phyloP scores from a whole-genome alignment of 2,888 invertebrate genomes.

The Caenorhabditis plicata region DNA sequence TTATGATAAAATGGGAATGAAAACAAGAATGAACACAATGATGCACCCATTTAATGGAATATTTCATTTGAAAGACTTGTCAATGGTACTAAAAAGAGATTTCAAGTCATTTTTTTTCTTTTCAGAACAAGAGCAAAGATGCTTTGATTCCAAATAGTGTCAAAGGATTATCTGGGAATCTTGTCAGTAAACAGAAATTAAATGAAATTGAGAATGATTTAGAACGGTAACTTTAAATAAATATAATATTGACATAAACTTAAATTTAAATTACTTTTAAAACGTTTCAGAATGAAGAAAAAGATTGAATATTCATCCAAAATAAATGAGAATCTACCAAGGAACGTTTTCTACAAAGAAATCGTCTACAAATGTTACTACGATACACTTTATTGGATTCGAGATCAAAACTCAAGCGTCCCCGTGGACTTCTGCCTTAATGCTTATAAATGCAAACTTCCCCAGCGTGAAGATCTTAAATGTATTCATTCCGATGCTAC shows the following conservation, averaged over 20 bases:
- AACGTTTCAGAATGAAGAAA: too few relatives aligned
- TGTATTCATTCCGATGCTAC: slow-evolving; percentile 27
- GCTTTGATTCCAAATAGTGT: too few relatives aligned
- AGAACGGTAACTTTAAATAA: background rate
- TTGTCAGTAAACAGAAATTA: background rate
- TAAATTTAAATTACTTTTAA: too few relatives aligned
- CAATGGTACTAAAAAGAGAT: background rate
- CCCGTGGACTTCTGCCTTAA: slow-evolving; percentile 12
- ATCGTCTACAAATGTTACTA: slow-evolving; percentile 28
- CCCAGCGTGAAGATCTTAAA: slow-evolving; percentile 10
- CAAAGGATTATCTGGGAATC: too few relatives aligned
- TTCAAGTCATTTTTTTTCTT: too few relatives aligned
- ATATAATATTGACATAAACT: background rate
- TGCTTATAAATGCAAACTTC: slow-evolving; percentile 22
- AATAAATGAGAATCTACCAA: slow-evolving; percentile 7
- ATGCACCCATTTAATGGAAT: background rate
- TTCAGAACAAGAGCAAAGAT: too few relatives aligned
- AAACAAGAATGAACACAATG: background rate
- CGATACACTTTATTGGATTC: background rate
- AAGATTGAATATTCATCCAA: too few relatives aligned
- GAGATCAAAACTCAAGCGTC: background rate
- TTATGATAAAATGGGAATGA: background rate
- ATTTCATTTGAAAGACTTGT: background rate
- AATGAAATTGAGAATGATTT: background rate
- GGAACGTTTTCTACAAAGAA: slow-evolving; percentile 18